These are phyloP conservation scores for Apostichopus leukothele DNA, from an alignment of 53 echinoderm and acorn worm genomes.

Conservation along the genomic window DNA sequence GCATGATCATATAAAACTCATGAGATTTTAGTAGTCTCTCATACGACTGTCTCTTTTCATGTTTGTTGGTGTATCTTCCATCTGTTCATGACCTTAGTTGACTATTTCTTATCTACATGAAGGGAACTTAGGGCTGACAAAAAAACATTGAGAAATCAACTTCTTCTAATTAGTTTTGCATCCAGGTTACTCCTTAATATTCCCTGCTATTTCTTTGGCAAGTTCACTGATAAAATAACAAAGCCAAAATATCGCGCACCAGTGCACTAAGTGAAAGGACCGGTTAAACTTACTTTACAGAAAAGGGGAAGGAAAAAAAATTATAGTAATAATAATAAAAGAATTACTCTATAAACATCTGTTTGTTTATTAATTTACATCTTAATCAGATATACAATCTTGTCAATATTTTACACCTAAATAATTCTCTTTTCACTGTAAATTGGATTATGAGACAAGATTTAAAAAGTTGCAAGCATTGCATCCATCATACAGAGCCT, in stretches of 20 bases:
- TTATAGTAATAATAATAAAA: not conserved
- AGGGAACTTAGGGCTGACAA: too few species aligned
- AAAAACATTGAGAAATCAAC: too few species aligned
- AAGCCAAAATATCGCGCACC: not conserved
- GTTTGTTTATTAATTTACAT: not conserved
- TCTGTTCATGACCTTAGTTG: too few species aligned
- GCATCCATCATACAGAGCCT: not conserved
- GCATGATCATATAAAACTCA: too few species aligned
- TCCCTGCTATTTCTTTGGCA: not conserved
- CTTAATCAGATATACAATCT: conserved; percentile 1
- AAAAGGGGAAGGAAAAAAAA: too few species aligned
- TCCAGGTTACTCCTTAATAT: not conserved
- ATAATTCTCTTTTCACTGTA: not conserved
- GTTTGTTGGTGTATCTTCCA: too few species aligned
- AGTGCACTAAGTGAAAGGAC: too few species aligned
- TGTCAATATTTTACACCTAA: not conserved
- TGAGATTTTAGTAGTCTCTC: too few species aligned
- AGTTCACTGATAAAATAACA: not conserved
- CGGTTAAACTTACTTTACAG: too few species aligned
- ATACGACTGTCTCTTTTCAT: too few species aligned
- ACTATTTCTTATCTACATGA: too few species aligned
- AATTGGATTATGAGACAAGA: too few species aligned
- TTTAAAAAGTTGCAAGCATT: not conserved
- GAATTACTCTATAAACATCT: not conserved
- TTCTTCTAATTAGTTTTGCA: not conserved